Base-by-base conservation (phyloP, 2,797 vertebrate genomes). In the Liparis tanakae region DNA sequence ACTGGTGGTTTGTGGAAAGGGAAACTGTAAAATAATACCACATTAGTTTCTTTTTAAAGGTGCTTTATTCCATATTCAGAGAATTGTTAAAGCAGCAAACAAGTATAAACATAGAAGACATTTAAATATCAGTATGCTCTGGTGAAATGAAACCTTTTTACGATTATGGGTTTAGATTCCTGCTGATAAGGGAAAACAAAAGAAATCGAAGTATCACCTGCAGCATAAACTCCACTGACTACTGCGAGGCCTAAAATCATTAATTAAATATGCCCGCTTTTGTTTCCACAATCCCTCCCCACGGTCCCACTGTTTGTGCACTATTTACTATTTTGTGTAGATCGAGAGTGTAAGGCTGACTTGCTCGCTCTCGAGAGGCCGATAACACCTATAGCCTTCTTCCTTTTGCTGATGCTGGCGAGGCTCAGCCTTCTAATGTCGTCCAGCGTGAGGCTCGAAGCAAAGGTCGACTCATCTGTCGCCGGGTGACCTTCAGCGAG, bases 341-440 rank as follows among this genome's bases (percentile, higher is more conserved):
- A 63, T 55, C 9, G 20, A 53, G 66, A 77, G 72, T 71, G 58
- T 69, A 39, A 72, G 66, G 78, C 75, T 54, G 80, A 76, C 70
- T 51, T 59, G 51, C 63, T 34, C 67, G 68, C 57, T 89, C 89
- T 87, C 82, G 30, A 77, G 84, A 87, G 85, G 79, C 76, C 80
- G 84, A 83, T 39, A 82, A 69, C 77, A 73, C 76, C 57, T 36
- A 41, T 41, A 46, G 65, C 58, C 46, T 79, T 82, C 79, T 64
- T 81, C 67, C 10, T 39, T 39, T 70, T 79, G 81, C 82, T 87
- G 83, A 89, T 73, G 62, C 77, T 34, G 57, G 75, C 73, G 44
- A 48, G 46, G 73, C 81, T 76, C 66, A 48, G 65, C 58, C 55
- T 82, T 76, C 67, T 84, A 76, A 83, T 89, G 83, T 76, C 71